These are phyloP conservation scores for Thymelicus lineola DNA, from an alignment of 2,888 invertebrate genomes.

Conservation along the genomic window DNA sequence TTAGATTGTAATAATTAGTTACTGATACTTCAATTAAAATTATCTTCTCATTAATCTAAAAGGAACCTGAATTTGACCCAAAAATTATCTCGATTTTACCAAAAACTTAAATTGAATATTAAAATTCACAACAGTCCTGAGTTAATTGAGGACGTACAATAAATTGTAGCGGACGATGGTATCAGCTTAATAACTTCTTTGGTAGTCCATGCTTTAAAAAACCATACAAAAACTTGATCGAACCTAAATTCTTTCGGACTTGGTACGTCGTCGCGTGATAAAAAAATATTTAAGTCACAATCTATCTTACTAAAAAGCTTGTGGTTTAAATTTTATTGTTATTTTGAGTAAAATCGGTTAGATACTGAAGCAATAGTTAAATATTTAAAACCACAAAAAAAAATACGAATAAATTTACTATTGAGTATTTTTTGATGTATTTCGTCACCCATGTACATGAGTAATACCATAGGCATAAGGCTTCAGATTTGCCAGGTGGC, in stretches of 20 bases:
- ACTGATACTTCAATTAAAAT: not conserved
- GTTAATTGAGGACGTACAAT: slow-evolving; percentile 62
- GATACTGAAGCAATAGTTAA: too few relatives aligned
- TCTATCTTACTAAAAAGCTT: too few relatives aligned
- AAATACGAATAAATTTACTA: too few relatives aligned
- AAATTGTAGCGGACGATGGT: slow-evolving; percentile 66
- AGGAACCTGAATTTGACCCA: not conserved
- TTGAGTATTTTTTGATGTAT: too few relatives aligned
- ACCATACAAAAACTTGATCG: slow-evolving; percentile 55
- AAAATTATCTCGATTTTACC: slow-evolving; percentile 19
- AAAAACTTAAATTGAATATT: slow-evolving; percentile 66
- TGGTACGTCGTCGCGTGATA: not conserved
- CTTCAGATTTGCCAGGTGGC: too few relatives aligned
- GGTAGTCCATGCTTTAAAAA: slow-evolving; percentile 58
- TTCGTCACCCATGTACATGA: too few relatives aligned
- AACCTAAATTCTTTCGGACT: slow-evolving; percentile 36
- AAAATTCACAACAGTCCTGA: slow-evolving; percentile 67
- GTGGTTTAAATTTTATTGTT: too few relatives aligned
- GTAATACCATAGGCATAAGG: too few relatives aligned
- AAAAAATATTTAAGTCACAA: not conserved
- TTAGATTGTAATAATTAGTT: too few relatives aligned
- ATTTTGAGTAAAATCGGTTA: too few relatives aligned
- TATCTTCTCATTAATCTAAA: slow-evolving; percentile 1
- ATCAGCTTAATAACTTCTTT: slow-evolving; percentile 78
- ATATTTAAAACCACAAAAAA: too few relatives aligned